Evolutionary conservation across 2,888 invertebrate genomes (phyloP).

Genomic region (Caenorhabditis angaria): DNA sequence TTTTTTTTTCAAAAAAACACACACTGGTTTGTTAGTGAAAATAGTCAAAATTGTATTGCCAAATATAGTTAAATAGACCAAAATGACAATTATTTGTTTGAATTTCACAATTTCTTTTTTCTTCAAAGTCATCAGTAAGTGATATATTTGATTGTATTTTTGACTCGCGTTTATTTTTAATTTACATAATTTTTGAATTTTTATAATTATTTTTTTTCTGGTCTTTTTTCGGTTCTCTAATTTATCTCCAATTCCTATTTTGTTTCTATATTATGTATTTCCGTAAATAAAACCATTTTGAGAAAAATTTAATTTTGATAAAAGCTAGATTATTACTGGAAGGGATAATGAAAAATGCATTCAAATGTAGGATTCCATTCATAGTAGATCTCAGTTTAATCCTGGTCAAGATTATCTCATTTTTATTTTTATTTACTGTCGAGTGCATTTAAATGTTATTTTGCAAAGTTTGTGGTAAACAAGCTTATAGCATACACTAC

Average conservation of each 20-base stretch:
- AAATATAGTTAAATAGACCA: slow-evolving; percentile 3
- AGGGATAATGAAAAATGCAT: no score
- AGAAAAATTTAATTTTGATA: no score
- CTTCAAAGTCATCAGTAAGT: not conserved
- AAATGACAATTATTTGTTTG: not conserved
- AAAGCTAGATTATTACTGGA: no score
- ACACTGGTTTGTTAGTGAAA: slow-evolving; percentile 2
- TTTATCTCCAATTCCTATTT: not conserved
- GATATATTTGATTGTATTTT: not conserved
- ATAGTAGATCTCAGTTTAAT: no score
- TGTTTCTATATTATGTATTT: not conserved
- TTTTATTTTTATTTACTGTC: no score
- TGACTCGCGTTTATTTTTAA: not conserved
- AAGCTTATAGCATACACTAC: no score
- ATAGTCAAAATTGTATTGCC: not conserved
- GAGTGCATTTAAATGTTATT: no score
- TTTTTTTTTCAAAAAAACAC: not conserved
- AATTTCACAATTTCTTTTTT: slow-evolving; percentile 7
- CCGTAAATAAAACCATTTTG: slow-evolving; percentile 1
- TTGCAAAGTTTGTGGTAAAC: no score
- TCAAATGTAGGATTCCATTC: no score
- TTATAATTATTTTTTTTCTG: not conserved
- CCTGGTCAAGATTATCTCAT: no score
- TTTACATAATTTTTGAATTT: not conserved
- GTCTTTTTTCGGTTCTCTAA: slow-evolving; percentile 7